Conservation (phyloP, 2,113 vertebrate genomes). For the Pelecanus crispus region DNA sequence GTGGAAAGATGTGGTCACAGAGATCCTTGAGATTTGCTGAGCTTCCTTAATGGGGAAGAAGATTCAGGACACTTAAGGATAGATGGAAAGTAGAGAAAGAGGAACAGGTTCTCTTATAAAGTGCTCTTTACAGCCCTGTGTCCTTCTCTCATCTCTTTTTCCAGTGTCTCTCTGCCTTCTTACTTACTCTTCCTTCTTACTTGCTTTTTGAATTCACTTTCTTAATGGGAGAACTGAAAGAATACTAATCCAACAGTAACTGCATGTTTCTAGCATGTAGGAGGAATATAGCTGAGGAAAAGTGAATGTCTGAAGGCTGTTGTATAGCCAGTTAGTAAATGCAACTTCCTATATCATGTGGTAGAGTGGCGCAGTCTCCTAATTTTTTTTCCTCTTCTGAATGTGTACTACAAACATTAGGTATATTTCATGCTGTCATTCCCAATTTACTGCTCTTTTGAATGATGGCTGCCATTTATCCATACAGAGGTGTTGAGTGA, state of each 20-base stretch:
- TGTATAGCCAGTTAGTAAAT: neutral
- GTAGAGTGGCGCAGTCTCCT: neutral
- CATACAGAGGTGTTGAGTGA: neutral
- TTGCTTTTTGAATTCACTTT: neutral
- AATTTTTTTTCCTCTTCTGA: neutral
- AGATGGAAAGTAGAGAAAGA: neutral
- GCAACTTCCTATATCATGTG: neutral
- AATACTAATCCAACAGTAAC: neutral
- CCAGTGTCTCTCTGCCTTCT: neutral
- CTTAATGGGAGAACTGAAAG: neutral
- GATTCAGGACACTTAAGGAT: neutral
- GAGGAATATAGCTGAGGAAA: neutral
- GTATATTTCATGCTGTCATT: neutral
- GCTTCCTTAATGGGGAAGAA: neutral
- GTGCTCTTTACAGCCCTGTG: neutral
- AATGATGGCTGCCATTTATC: neutral
- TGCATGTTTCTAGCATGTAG: neutral
- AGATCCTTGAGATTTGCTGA: neutral
- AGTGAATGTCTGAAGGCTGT: neutral
- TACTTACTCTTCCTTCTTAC: neutral
- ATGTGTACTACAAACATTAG: neutral
- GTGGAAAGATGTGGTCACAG: neutral
- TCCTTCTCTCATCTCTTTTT: neutral
- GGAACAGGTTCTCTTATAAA: neutral
- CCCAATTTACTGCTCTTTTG: neutral